phyloP scores from a whole-genome alignment of 2,797 vertebrate genomes.

The Iguana delicatissima region DNA sequence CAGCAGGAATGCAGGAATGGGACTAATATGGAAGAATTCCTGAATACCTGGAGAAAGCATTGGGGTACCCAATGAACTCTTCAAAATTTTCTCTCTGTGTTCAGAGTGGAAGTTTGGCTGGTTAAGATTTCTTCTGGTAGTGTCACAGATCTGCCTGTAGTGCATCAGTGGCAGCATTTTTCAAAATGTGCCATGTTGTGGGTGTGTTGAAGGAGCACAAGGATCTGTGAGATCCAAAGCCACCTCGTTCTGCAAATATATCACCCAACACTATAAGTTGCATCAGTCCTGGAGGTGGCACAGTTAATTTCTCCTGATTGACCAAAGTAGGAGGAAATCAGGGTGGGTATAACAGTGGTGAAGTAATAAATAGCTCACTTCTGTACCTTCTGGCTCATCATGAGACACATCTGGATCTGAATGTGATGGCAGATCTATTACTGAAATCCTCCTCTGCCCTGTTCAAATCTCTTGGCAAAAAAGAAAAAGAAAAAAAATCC shows the following conservation, averaged over 20 bases:
- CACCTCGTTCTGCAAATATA: background rate
- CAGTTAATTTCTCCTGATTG: background rate
- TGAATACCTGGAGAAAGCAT: background rate
- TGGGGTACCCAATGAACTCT: background rate
- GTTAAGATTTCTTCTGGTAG: background rate
- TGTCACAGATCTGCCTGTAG: too few species aligned
- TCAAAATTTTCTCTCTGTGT: background rate
- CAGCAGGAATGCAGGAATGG: too few species aligned
- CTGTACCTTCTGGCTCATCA: background rate
- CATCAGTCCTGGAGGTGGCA: background rate
- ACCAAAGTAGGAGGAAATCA: background rate
- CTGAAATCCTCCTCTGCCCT: too few species aligned
- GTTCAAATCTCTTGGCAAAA: background rate
- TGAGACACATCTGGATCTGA: background rate
- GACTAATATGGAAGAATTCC: background rate
- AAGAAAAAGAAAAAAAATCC: background rate
- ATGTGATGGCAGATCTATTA: background rate
- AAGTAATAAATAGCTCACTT: background rate
- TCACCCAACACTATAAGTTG: background rate
- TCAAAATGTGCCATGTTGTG: background rate
- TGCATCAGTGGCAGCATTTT: background rate
- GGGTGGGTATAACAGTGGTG: background rate
- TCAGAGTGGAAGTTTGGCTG: background rate
- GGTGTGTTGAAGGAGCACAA: background rate
- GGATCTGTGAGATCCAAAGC: background rate